These are phyloP conservation scores for Diplazon laetatorius DNA, from an alignment of 2,888 invertebrate species.

Conservation along the genomic window DNA sequence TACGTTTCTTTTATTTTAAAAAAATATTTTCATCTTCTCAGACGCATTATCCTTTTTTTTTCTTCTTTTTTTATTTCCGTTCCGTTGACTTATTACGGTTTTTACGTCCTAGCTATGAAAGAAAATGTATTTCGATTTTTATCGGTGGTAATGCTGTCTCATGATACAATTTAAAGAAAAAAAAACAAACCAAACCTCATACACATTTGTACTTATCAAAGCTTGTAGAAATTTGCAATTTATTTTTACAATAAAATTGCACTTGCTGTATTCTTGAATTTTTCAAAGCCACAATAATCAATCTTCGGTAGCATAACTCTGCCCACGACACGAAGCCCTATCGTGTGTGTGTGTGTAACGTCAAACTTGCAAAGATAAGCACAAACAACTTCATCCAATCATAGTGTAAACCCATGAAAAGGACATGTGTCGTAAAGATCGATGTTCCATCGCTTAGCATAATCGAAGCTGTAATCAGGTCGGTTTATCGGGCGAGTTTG, in stretches of 20 bases:
- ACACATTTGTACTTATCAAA: too few species aligned
- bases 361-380: too few species aligned
- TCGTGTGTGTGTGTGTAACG: too few species aligned
- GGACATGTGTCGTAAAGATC: constrained; percentile 10
- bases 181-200: too few species aligned
- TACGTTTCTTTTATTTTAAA: constrained; percentile 46
- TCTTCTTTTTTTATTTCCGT: too few species aligned
- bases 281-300: background rate
- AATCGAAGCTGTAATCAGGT: constrained; percentile 52
- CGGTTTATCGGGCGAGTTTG: constrained; percentile 30
- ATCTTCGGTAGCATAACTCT: background rate
- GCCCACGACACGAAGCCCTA: background rate
- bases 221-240: too few species aligned
- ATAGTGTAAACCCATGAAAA: constrained; percentile 6
- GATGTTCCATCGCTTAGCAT: constrained; percentile 27
- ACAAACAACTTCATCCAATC: constrained; percentile 15
- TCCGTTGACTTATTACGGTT: constrained; percentile 50
- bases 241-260: too few species aligned
- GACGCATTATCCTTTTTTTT: constrained; percentile 34
- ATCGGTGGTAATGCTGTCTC: constrained; percentile 31
- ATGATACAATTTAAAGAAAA: background rate
- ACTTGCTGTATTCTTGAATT: background rate
- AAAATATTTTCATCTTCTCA: constrained; percentile 54
- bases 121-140: constrained; percentile 53
- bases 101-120: constrained; percentile 25